A percentile compares a stretch with the other conserved stretches of the same genome.
These are phyloP conservation scores for Denticeps clupeoides DNA, from an alignment of 2,797 vertebrate species.

Conservation along the genomic window DNA sequence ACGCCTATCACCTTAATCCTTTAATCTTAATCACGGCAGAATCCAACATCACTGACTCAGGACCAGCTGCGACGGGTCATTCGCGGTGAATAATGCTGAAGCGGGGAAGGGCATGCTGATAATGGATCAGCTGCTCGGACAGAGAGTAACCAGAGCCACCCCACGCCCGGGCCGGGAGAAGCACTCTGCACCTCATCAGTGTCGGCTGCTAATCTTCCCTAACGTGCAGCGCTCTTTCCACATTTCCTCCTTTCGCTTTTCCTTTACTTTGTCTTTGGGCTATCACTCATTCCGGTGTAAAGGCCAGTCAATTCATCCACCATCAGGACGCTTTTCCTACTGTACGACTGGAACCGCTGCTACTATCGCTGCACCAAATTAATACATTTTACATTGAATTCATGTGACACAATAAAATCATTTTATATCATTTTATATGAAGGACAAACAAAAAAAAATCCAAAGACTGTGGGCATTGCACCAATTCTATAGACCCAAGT, in stretches of 20 bases:
- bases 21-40: conserved; percentile 4
- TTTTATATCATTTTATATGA: too few species aligned
- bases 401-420: too few species aligned
- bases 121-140: neutral
- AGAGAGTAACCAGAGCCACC: neutral
- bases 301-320: too few species aligned
- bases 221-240: neutral
- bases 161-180: neutral
- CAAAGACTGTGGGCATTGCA: too few species aligned
- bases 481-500: too few species aligned
- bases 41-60: neutral
- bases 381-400: too few species aligned
- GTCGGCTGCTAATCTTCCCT: neutral
- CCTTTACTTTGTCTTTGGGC: neutral
- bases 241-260: neutral
- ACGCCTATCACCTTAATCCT: conserved; percentile 14
- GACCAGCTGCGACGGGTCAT: neutral
- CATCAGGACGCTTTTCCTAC: too few species aligned
- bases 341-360: too few species aligned
- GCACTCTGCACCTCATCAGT: conserved; percentile 1
- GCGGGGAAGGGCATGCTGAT: neutral
- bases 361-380: too few species aligned
- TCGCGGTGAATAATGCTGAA: neutral
- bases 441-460: too few species aligned
- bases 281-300: too few species aligned